Percentiles rank a stretch among this genome's conserved stretches.
These are phyloP conservation scores for Drosophila subobscura DNA, from an alignment of 1,140 invertebrate species.

Conservation along the genomic window DNA sequence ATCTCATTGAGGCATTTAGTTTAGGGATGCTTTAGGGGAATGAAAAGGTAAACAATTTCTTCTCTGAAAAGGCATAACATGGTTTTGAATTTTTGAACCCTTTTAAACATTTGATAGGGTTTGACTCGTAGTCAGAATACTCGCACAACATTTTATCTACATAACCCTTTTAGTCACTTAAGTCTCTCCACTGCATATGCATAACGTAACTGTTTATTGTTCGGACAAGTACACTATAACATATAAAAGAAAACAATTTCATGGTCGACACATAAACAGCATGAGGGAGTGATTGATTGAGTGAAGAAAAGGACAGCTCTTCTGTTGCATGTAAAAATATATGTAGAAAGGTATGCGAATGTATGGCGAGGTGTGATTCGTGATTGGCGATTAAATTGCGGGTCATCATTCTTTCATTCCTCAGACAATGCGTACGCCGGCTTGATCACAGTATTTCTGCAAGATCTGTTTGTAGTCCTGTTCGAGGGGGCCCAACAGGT, in stretches of 20 bases:
- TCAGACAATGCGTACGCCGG: slow-evolving; percentile 69
- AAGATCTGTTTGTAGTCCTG: slow-evolving; percentile 72
- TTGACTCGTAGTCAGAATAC: no score
- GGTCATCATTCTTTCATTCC: background rate
- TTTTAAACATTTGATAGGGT: no score
- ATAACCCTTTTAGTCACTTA: no score
- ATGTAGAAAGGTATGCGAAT: slow-evolving; percentile 15
- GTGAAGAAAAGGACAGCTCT: no score
- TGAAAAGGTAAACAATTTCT: no score
- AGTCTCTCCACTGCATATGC: background rate
- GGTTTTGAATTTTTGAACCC: no score
- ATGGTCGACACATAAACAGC: slow-evolving; percentile 46
- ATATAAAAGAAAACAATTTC: slow-evolving; percentile 38
- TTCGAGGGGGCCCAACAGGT: slow-evolving; percentile 71
- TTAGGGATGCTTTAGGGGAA: no score
- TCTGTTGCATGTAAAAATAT: slow-evolving; percentile 1
- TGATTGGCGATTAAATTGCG: background rate
- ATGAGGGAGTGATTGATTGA: slow-evolving; percentile 7
- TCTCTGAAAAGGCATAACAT: no score
- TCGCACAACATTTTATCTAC: no score
- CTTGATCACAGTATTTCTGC: slow-evolving; percentile 81
- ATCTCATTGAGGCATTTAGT: no score
- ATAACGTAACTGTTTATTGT: slow-evolving; percentile 58
- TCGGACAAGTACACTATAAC: slow-evolving; percentile 46
- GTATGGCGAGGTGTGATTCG: slow-evolving; percentile 30